Evolutionary conservation across 2,888 invertebrate species (phyloP), one percentile per base, ranked within the genome.

Genomic region (Caenorhabditis macrosperma): DNA sequence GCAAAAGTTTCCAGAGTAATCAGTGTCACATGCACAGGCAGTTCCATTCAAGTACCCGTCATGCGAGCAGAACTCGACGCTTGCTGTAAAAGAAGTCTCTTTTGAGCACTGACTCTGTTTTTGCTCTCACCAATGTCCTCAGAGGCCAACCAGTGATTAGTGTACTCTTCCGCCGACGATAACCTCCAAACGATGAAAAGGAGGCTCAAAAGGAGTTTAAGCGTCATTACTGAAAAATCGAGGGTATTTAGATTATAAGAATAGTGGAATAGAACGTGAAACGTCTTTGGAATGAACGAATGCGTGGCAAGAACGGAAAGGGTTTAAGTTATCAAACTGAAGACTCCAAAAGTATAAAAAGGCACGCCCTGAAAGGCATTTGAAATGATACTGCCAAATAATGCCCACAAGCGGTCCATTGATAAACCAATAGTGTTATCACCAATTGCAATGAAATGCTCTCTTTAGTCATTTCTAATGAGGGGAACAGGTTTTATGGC

Each of bases 301-400:
- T 57, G 6, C 30, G 48, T 28, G 46, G 50, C 24, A 57, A 72
- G 63, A 63, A 72, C 72, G 63, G 63, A 38, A n/a, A 26, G n/a
- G 12, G 44, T 57, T 59, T 28, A 72, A 63, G 35, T 72, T 72
- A 63, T 63, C 63, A 63, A 55, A 44, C 28, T 26, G 35, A 30
- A 30, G 46, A 72, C 72, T 55, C 72, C 63, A 72, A 72, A 72
- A 63, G 72, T 72, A 72, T 72, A 72, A 57, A 63, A 55, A 63
- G 72, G 63, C 72, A 72, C 72, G 72, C 72, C 72, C 72, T 72
- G 72, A 72, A 72, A 55, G 57, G 72, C 72, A 63, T 72, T 63
- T 72, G 20, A 63, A 72, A 57, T 63, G 63, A 63, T 71, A 71
- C 63, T 63, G 72, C 72, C 72, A 57, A 63, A 61, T 71, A 71